These are phyloP conservation scores for Pseudorectes ferrugineus DNA, from an alignment of 2,113 vertebrate species.

Conservation along the genomic window DNA sequence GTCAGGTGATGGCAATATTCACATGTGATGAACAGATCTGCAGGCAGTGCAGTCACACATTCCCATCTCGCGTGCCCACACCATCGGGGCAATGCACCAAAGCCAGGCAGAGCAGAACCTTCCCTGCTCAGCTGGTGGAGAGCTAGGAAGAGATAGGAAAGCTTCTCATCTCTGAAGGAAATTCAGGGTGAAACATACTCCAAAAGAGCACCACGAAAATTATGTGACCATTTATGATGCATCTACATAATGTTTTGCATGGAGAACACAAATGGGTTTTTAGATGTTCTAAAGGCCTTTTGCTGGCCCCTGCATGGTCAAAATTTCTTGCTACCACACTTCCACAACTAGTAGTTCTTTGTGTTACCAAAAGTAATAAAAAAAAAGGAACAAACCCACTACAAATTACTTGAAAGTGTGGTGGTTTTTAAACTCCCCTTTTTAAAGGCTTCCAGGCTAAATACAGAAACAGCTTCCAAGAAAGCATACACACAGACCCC, in stretches of 20 bases:
- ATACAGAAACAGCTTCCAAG: neutral
- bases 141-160: neutral
- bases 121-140: neutral
- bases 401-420: neutral
- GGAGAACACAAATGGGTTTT: neutral
- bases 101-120: neutral
- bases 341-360: neutral
- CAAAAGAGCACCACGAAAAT: neutral
- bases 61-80: fast-evolving
- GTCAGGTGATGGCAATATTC: neutral
- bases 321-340: neutral
- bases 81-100: neutral
- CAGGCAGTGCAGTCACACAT: neutral
- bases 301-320: neutral
- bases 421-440: neutral
- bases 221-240: neutral
- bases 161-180: neutral
- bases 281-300: neutral
- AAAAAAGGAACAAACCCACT: neutral
- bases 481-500: neutral
- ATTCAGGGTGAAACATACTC: neutral
- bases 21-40: neutral
- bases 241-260: neutral
- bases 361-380: neutral
- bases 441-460: neutral